Base-by-base conservation (phyloP, 2,888 invertebrate genomes). In the Amorpha juglandis region DNA sequence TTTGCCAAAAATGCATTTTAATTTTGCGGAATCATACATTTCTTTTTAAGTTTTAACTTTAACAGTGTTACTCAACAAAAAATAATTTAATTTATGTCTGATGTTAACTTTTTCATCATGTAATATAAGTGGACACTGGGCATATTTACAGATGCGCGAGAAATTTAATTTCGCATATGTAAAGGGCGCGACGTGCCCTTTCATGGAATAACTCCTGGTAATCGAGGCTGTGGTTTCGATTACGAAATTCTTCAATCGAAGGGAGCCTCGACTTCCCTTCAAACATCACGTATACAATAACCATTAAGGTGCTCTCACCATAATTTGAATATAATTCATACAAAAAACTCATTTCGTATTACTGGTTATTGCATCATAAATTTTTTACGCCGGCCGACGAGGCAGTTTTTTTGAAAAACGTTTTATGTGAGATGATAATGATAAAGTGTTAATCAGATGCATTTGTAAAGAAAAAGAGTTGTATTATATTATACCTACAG, bases 161-260 rank as follows among this genome's bases (percentile, higher is more conserved):
- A 51, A 70, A 72, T 71, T 72, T 72, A 66, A 76, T 74, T 71
- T 68, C 65, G 65, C 70, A 78, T 79, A 77, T 70, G 69, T 76
- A 78, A 75, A 71, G 47, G 65, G 70, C 74, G n/a, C n/a, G n/a
- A n/a, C n/a, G n/a, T n/a, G n/a, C 38, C 63, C 64, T 63, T 63
- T 76, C 73, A 69, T 80, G 68, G 72, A 78, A n/a, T n/a, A n/a
- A n/a, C n/a, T n/a, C n/a, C n/a, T n/a, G n/a, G n/a, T n/a, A n/a
- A n/a, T n/a, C n/a, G n/a, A 73, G 75, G 76, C 70, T 68, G 65
- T 58, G 12, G 63, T 71, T 74, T 71, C 77, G 74, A 78, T 81
- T 84, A 80, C 72, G 71, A 70, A 71, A 72, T 65, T 33, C 11
- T 62, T n/a, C 58, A 45, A 42, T 11, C 63, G 47, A 64, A 52